A percentile compares a stretch with the other conserved stretches of the same genome.
phyloP scores from a whole-genome alignment of 2,888 invertebrate genomes.

The Nycteola revayana region DNA sequence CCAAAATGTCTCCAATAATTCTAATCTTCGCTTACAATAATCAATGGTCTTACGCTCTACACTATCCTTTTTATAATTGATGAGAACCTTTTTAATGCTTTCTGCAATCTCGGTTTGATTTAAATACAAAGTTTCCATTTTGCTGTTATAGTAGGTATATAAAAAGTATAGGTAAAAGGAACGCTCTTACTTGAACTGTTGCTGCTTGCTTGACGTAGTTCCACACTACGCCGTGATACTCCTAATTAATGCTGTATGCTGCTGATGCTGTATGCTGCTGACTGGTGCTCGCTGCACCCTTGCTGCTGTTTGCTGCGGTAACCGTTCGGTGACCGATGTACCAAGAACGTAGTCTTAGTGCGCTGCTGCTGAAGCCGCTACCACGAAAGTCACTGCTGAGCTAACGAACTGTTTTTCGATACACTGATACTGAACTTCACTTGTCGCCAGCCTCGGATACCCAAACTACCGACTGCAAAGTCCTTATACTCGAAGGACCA shows the following conservation, averaged over 20 bases:
- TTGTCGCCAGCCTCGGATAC: background rate
- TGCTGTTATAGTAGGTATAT: background rate
- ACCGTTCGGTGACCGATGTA: background rate
- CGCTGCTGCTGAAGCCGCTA: background rate
- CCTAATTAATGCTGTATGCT: background rate
- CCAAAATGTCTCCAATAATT: constrained; percentile 3
- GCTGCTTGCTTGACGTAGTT: background rate
- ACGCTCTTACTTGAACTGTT: background rate
- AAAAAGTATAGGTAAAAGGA: background rate
- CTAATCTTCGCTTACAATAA: constrained; percentile 5
- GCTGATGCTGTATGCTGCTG: background rate
- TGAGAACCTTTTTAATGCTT: background rate
- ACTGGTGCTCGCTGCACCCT: background rate
- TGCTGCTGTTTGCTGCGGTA: background rate
- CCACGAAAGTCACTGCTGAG: background rate
- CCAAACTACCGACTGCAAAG: background rate
- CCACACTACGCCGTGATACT: background rate
- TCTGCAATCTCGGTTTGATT: constrained; percentile 2
- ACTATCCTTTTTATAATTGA: constrained; percentile 5
- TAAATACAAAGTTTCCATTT: constrained; percentile 1
- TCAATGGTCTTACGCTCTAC: constrained; percentile 3
- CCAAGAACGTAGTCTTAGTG: background rate
- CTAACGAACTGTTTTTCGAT: background rate
- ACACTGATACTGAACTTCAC: background rate
- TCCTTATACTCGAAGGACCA: background rate